Base-by-base conservation (phyloP, 2,113 vertebrate genomes). In the Pomatostomus ruficeps region DNA sequence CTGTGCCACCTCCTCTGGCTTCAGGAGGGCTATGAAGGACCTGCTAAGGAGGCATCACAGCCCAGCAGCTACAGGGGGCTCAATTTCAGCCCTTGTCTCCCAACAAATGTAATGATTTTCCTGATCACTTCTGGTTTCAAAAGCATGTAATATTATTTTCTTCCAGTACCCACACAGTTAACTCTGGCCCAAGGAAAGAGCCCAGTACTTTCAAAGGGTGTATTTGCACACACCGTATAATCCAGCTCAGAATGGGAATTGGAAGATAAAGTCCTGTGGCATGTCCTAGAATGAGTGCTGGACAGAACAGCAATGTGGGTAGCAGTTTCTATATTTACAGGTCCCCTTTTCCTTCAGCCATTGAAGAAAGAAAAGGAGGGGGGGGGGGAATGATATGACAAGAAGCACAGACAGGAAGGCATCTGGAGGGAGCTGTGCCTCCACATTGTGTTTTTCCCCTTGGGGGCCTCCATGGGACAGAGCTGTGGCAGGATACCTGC, bases 311-410 rank as follows among this genome's bases (percentile, higher is more conserved):
- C 28, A 46, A 3, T 7, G 8, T 75, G 40, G 61, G 23, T 16
- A 52, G 49, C 7, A 26, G 29, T 35, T 80, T 86, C 46, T 67
- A 0, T 15, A 43, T 40, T 73, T 59, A n/a, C 15, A 40, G 40
- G 18, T 61, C 36, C 10, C 21, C 10, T 40, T 36, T 74, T n/a
- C 40, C 38, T n/a, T 75, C 36, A 89, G 22, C 16, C 1, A 0
- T 2, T 40, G 63, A 61, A 45, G 59, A 78, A 68, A 85, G 26
- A 61, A 79, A 46, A 68, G 28, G 12, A 29, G 3, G 4, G 7
- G 1, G 7, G 1, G 10, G 4, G 0, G 6, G 8, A 59, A 28
- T 16, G 5, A 4, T 12, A 4, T 48, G 36, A 38, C 49, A 24
- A 25, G 36, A 85, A 83, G 28, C 8, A 36, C 45, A 76, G 46